Evolutionary conservation across 1,140 invertebrate species (phyloP), one percentile per base, ranked within the genome.

Genomic region (Mizuhopecten yessoensis): DNA sequence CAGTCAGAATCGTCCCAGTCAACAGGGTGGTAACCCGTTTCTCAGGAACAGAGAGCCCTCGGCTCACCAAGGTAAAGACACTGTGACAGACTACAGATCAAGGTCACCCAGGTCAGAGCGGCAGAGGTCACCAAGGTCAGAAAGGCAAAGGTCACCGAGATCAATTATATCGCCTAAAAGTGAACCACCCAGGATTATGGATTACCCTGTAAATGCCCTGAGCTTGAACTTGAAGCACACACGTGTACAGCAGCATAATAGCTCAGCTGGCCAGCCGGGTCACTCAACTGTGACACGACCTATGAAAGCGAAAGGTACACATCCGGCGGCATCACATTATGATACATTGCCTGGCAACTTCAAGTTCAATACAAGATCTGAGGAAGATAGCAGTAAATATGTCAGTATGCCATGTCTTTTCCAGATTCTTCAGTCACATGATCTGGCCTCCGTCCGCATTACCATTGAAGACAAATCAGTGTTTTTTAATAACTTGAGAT

Each of bases 311-410:
- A 75, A 75, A 5, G 57, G 23, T 75, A 1, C 57, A 5, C 57
- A 75, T 29, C n/a, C 57, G 29, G n/a, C 5, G 0, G 29, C 57
- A 75, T 29, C 57, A 75, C 90, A 91, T 33, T 91, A 91, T n/a
- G 88, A 42, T 45, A 91, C 90, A 49, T 34, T 91, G 57, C 90
- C 90, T 33, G 90, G 90, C 29, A 91, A 91, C 87, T 91, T 87
- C 34, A 88, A 88, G 20, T 91, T 86, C 86, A 87, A 91, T 34
- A 88, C 75, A 75, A 88, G 15, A n/a, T n/a, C 34, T 33, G 17
- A 36, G 1, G 86, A 90, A 34, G 39, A 34, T 11, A n/a, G 34
- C 20, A 33, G 29, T 33, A 33, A 33, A n/a, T 20, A 11, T 17
- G 57, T 57, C 87, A 34, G 39, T 23, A 42, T 42, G 36, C 91